These are phyloP conservation scores for Toxostoma redivivum DNA, from an alignment of 2,113 vertebrate genomes.

Conservation along the genomic window DNA sequence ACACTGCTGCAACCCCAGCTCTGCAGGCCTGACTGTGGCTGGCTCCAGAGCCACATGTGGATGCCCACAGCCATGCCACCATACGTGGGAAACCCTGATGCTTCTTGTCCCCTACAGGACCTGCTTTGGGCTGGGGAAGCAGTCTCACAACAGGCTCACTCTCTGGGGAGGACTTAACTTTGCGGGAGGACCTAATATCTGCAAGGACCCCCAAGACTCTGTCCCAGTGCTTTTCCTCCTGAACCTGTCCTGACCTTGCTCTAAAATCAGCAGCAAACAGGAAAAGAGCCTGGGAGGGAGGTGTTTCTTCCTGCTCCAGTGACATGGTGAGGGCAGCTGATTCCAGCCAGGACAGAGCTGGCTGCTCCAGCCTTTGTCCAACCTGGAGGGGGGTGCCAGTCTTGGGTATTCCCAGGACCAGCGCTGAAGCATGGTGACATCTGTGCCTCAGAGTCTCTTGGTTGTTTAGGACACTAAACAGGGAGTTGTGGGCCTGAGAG, in stretches of 20 bases:
- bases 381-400: neutral
- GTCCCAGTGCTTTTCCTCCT: neutral
- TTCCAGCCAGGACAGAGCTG: neutral
- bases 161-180: neutral
- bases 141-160: neutral
- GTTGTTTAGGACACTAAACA: neutral
- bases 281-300: slow-evolving; percentile 46
- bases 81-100: accelerated
- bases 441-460: neutral
- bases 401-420: neutral
- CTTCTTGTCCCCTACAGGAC: neutral
- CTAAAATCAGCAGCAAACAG: slow-evolving; percentile 59
- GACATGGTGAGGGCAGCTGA: neutral
- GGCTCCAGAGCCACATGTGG: accelerated
- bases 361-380: neutral
- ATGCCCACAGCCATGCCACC: neutral
- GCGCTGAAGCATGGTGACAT: accelerated
- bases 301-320: slow-evolving; percentile 33
- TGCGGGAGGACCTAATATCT: neutral
- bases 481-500: neutral
- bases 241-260: neutral
- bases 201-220: neutral
- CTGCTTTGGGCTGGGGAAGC: neutral
- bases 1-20: neutral
- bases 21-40: neutral